Conservation (phyloP, 1,140 invertebrate species). For the Habropoda laboriosa region DNA sequence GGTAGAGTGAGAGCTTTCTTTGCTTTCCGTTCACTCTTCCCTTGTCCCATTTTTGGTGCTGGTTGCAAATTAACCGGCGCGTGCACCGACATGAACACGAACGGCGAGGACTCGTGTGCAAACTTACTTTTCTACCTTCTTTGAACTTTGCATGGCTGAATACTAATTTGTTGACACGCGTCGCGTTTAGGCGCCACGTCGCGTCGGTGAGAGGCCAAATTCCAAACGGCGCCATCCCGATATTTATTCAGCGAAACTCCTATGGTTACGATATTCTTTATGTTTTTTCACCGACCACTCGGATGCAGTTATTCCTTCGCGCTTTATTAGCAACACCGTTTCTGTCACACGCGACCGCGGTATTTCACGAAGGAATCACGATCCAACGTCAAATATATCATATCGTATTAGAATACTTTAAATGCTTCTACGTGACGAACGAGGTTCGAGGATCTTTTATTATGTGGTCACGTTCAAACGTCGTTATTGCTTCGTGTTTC, state of each 20-base stretch:
- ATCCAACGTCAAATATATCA: background rate
- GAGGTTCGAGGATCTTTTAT: no score
- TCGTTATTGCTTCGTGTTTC: background rate
- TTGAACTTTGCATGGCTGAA: slow-evolving; percentile 54
- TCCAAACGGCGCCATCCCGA: slow-evolving; percentile 51
- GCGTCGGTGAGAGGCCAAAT: slow-evolving; percentile 45
- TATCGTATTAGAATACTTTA: background rate
- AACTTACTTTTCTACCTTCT: slow-evolving; percentile 37
- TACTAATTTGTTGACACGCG: slow-evolving; percentile 60
- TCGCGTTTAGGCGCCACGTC: slow-evolving; percentile 50
- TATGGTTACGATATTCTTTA: slow-evolving; percentile 44
- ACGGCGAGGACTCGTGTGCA: slow-evolving; percentile 4
- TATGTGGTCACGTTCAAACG: background rate
- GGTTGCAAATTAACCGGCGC: slow-evolving; percentile 39
- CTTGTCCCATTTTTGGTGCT: slow-evolving; percentile 27
- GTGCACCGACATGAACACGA: slow-evolving; percentile 12
- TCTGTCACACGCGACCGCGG: slow-evolving; percentile 13
- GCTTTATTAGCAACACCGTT: slow-evolving; percentile 16
- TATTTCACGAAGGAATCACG: background rate
- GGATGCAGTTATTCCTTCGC: slow-evolving; percentile 11
- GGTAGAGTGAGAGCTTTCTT: slow-evolving; percentile 38
- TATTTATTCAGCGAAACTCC: slow-evolving; percentile 60
- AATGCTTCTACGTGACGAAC: background rate
- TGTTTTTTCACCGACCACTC: slow-evolving; percentile 27
- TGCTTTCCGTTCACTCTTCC: slow-evolving; percentile 26